Base-by-base conservation (phyloP, 2,113 vertebrate species). In the Oryzias woworae region DNA sequence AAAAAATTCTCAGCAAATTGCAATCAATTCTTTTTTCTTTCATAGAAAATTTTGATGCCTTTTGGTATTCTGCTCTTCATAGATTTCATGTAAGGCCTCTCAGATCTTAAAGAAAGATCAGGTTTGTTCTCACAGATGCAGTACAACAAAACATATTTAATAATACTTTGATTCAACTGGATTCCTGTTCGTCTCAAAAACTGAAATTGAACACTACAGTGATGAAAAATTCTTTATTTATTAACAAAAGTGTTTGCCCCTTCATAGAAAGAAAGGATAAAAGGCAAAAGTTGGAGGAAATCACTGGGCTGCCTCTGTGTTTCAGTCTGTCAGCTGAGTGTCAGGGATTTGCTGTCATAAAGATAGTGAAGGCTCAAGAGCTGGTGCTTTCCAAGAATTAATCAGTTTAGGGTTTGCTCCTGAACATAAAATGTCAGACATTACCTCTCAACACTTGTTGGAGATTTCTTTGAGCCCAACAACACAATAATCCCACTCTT, bases 381-480 rank as follows among this genome's bases (percentile, higher is more conserved):
- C 88, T 81, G 74, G 86, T 91, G 83, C 85, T 92, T 81, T 87
- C 88, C 82, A 71, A 90, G 91, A 95, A 95, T 96, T 93, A 95
- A 95, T 95, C 85, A 94, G 93, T 92, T 94, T 92, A 90, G 84
- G 87, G 88, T 91, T 90, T 76, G 90, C 85, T 78, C 84, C 78
- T 85, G 92, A 82, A 91, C 92, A 92, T 92, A 81, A 91, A 91
- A 94, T 89, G 93, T 91, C 91, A 89, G 89, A 90, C 89, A 84
- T 92, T 93, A 92, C 93, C 91, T 93, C 90, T 91, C 92, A 93
- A 93, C 95, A 96, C 94, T 92, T 94, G 89, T 93, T 93, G 92
- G 90, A 90, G 93, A 95, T 96, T 95, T 94, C 92, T 90, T 94
- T 94, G 94, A 96, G 94, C 91, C 90, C 89, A 92, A 92, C 89